Conservation (phyloP, 2,797 vertebrate genomes). For the Thunnus albacares region DNA sequence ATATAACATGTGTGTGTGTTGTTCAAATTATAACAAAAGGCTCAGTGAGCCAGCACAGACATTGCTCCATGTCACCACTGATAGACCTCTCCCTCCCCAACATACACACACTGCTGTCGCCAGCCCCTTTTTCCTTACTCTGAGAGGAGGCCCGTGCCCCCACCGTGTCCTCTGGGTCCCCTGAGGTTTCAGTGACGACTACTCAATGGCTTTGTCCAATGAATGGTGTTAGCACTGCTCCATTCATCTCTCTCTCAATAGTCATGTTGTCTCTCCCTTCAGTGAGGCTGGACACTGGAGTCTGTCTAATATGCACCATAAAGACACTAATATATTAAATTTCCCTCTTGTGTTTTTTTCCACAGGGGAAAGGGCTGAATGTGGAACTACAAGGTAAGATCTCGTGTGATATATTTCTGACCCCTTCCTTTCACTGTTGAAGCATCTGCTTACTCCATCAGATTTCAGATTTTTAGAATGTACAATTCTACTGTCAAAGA, state of each 20-base stretch:
- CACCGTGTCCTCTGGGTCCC: slow-evolving; percentile 61
- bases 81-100: slow-evolving; percentile 54
- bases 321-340: slow-evolving; percentile 58
- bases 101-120: slow-evolving; percentile 55
- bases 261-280: slow-evolving; percentile 68
- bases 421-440: slow-evolving; percentile 17
- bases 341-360: slow-evolving; percentile 70
- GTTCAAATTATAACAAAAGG: slow-evolving; percentile 74
- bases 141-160: slow-evolving; percentile 62
- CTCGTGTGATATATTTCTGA: slow-evolving; percentile 39
- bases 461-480: background rate
- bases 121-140: slow-evolving; percentile 56
- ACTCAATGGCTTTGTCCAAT: slow-evolving; percentile 73
- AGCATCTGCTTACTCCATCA: slow-evolving; percentile 13
- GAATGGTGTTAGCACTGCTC: slow-evolving; percentile 66
- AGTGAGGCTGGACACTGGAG: slow-evolving; percentile 52
- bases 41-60: slow-evolving; percentile 76
- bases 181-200: slow-evolving; percentile 73
- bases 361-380: slow-evolving; percentile 95
- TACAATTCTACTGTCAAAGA: background rate
- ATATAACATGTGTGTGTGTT: slow-evolving; percentile 37
- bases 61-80: slow-evolving; percentile 75
- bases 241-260: slow-evolving; percentile 79
- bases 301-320: slow-evolving; percentile 59
- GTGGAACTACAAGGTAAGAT: slow-evolving; percentile 96